Evolutionary conservation across 2,113 vertebrate species (phyloP), one percentile per base, ranked within the genome.

Genomic region (Thalassoma bifasciatum): DNA sequence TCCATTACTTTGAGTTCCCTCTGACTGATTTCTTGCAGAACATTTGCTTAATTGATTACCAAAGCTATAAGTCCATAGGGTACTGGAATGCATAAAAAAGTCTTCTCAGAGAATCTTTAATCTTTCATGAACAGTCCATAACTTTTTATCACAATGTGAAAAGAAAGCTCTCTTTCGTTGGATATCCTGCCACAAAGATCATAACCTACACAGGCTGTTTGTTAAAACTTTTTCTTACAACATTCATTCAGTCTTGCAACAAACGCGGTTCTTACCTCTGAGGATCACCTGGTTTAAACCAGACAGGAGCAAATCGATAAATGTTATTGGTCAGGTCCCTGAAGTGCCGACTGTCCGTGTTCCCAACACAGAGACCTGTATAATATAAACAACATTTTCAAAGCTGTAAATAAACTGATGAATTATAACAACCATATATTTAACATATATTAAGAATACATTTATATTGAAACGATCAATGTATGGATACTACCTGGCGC

Each of bases 281-380:
- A 11, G 88, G 21, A 86, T 91, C 94, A 9, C 93, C 94, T 26
- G 93, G 72, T 38, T 75, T 89, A 47, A 97, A 73, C 91, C 93
- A 89, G 51, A 94, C 0, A 0, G 97, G 96, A 21, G 91, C 86
- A 54, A 99, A 99, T 30, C 95, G 93, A 81, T 98, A 99, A 81
- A 96, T 95, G 81, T 94, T 86, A 0, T 66, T 79, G 52, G 95
- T 95, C 79, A 99, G 19, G 57, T 94, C 94, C 24, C 71, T 83
- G 81, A 94, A 99, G 81, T 98, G 95, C 40, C 95, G 94, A 86
- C 96, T 98, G 85, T 99, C 98, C 0, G 97, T 98, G 86, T 95
- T 97, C 36, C 89, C 96, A 36, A 97, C 42, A 68, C 95, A 99
- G 6, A 94, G 79, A 75, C 92, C 98, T 99, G 83, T 61, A 46